Base-by-base conservation (phyloP, 2,888 invertebrate genomes). In the Elysia crispata region DNA sequence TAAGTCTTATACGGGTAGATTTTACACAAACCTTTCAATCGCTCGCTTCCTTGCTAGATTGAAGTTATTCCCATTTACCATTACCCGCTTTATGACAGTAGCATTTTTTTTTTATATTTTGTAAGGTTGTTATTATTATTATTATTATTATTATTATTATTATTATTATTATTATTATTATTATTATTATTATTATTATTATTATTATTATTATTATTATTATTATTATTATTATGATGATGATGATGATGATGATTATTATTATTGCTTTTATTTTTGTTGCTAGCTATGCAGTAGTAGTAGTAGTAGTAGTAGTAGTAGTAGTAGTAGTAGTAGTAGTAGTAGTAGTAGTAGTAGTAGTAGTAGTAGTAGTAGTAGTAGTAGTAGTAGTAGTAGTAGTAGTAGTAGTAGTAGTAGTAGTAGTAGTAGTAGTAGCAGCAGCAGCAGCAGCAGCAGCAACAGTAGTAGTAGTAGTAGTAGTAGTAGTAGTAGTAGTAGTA, bases 371-470 rank as follows among this genome's bases (percentile, higher is more conserved):
- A 49, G 3, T 50, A 23, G 23, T 72, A 49, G 49, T 49, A 75
- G 30, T 60, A 60, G 60, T 60, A 60, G 60, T 75, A 60, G 60
- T 75, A 75, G 28, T 75, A 75, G 28, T 75, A 75, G 60, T 75
- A 75, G 60, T 75, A 75, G 11, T 75, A 60, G 60, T 75, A 75
- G 60, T 75, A 75, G 60, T 75, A 75, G 60, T 75, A 75, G 60
- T 75, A 75, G 60, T 75, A 75, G 60, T 75, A 60, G 60, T 75
- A 75, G 60, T 75, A 60, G 28, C 28, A 75, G 60, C 60, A 75
- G 49, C 23, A 72, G 49, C 50, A 75, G 28, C 28, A 60, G 60
- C 60, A 60, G 60, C 60, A 75, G 60, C 30, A 75, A 25, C 30
- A 75, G 60, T 57, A 75, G 28, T 57, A 75, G 60, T 57, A 75